A percentile compares a stretch with the other conserved stretches of the same genome.
Conservation (phyloP, 2,888 invertebrate genomes). For the Ethmia dodecea region DNA sequence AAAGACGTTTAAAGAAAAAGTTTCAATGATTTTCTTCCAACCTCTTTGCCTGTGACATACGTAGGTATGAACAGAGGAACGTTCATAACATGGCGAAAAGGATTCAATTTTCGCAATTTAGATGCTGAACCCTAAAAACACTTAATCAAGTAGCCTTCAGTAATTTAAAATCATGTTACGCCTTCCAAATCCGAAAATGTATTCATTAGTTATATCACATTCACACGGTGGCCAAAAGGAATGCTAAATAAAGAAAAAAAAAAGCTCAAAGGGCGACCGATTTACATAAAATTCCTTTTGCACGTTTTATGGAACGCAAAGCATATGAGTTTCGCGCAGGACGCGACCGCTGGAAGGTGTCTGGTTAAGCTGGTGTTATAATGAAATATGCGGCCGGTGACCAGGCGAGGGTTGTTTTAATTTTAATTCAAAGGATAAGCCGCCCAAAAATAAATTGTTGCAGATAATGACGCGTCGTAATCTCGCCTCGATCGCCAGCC, state of each 20-base stretch:
- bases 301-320: constrained; percentile 20
- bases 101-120: no score
- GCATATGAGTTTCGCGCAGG: background rate
- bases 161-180: no score
- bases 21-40: no score
- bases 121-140: no score
- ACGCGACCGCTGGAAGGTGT: constrained; percentile 28
- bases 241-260: constrained; percentile 38
- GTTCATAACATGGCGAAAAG: no score
- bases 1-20: no score
- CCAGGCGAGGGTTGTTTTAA: constrained; percentile 52
- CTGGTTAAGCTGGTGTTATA: constrained; percentile 34
- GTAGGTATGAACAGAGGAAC: no score
- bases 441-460: constrained; percentile 47
- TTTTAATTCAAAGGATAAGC: constrained; percentile 61
- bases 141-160: no score
- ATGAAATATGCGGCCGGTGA: constrained; percentile 49
- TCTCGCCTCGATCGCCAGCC: constrained; percentile 29
- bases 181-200: background rate
- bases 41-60: no score
- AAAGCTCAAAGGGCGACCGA: constrained; percentile 38
- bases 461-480: constrained; percentile 59
- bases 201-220: constrained; percentile 32
- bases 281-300: constrained; percentile 63
- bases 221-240: constrained; percentile 42